Conservation (phyloP, 2,797 vertebrate species). For the Rhinophrynus dorsalis region DNA sequence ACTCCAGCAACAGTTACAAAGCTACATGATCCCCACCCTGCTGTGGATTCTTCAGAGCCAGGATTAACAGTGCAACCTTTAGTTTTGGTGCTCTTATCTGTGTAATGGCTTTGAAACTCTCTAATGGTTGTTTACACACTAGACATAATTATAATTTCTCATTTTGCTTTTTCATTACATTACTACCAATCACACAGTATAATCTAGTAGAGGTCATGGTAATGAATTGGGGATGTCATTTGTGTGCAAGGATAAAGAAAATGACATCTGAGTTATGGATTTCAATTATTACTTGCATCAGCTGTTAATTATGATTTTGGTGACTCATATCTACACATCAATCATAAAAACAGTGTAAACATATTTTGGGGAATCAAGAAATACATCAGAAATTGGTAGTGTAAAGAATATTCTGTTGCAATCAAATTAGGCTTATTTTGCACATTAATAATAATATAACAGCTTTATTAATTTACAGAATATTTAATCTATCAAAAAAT, state of each 20-base stretch:
- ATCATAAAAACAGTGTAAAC: background rate
- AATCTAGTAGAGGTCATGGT: slow-evolving; percentile 37
- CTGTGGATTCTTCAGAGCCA: slow-evolving; percentile 7
- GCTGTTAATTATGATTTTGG: slow-evolving; percentile 14
- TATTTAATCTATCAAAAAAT: no score
- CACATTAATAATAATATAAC: no score
- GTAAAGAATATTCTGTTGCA: no score
- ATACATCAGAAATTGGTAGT: no score
- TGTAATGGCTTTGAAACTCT: slow-evolving; percentile 15
- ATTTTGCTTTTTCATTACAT: slow-evolving; percentile 33
- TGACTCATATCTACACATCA: slow-evolving; percentile 14
- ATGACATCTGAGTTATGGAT: slow-evolving; percentile 27
- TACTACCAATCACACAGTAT: slow-evolving; percentile 31
- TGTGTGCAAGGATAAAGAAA: slow-evolving; percentile 37
- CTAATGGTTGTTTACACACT: slow-evolving; percentile 23
- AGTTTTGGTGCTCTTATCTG: background rate
- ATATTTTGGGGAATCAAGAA: no score
- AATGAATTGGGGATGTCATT: slow-evolving; percentile 41
- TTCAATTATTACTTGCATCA: slow-evolving; percentile 18
- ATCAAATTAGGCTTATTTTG: no score
- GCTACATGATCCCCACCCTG: no score
- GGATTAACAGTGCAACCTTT: slow-evolving; percentile 1
- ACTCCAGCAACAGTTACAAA: no score
- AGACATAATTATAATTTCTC: slow-evolving; percentile 38
- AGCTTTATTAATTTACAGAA: no score